Evolutionary conservation across 2,797 vertebrate genomes (phyloP).

Genomic region (Chaetophractus vellerosus): DNA sequence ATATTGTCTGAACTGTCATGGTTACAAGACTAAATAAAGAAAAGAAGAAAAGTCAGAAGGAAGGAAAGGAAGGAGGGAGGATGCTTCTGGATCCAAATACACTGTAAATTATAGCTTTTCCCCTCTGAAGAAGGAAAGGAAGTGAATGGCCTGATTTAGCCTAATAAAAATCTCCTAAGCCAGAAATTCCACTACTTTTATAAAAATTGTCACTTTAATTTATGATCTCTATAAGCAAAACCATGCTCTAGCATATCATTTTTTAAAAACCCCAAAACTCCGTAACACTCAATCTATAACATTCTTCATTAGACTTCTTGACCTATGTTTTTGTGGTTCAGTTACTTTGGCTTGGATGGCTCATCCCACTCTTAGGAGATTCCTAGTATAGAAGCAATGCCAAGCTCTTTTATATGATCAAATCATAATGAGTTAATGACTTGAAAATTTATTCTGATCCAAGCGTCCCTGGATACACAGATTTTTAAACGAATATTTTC

Average conservation of each 20-base stretch:
- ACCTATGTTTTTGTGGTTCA: background rate
- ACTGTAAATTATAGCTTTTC: background rate
- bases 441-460: slow-evolving; percentile 37
- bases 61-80: background rate
- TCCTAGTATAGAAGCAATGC: background rate
- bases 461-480: background rate
- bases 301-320: background rate
- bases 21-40: background rate
- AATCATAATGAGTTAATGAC: slow-evolving; percentile 7
- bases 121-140: background rate
- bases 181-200: background rate
- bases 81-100: background rate
- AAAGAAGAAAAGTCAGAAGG: background rate
- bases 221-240: slow-evolving; percentile 1
- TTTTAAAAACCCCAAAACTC: background rate
- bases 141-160: background rate
- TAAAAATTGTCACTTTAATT: background rate
- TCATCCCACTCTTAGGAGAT: background rate
- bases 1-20: background rate
- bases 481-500: slow-evolving; percentile 63
- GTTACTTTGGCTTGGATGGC: background rate
- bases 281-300: background rate
- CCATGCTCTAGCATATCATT: background rate
- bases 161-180: background rate
- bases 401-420: slow-evolving; percentile 7